phyloP scores from a whole-genome alignment of 2,113 vertebrate genomes.

The Oryzias woworae region DNA sequence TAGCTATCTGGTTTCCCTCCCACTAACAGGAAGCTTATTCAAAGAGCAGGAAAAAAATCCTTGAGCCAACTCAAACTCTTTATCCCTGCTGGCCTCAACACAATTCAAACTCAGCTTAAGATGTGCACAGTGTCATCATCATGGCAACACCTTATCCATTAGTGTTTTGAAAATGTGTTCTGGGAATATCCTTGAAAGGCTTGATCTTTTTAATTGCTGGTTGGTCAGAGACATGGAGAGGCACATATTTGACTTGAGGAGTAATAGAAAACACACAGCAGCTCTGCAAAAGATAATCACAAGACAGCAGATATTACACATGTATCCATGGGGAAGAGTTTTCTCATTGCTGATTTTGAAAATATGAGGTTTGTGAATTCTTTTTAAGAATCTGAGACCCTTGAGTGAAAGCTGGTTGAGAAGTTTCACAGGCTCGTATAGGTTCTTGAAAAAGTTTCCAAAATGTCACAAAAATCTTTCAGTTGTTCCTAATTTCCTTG shows the following conservation, averaged over 20 bases:
- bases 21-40: background rate
- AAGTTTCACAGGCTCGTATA: too few relatives aligned
- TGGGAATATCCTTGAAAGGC: background rate
- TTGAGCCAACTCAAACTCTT: background rate
- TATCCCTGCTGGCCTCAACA: background rate
- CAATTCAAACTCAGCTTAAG: background rate
- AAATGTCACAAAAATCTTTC: too few relatives aligned
- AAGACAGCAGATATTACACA: background rate
- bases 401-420: too few relatives aligned
- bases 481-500: too few relatives aligned
- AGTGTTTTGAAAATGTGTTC: background rate
- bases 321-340: background rate
- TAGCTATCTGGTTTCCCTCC: background rate
- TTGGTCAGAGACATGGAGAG: background rate
- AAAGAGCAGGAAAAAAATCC: background rate
- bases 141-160: slow-evolving; percentile 19
- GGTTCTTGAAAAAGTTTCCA: too few relatives aligned
- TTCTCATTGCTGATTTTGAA: background rate
- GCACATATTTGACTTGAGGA: too few relatives aligned
- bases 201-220: background rate
- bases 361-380: background rate
- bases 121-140: background rate
- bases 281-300: background rate
- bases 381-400: background rate
- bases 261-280: background rate